Evolutionary conservation across 1,140 invertebrate species (phyloP).

Genomic region (Drosophila busckii): DNA sequence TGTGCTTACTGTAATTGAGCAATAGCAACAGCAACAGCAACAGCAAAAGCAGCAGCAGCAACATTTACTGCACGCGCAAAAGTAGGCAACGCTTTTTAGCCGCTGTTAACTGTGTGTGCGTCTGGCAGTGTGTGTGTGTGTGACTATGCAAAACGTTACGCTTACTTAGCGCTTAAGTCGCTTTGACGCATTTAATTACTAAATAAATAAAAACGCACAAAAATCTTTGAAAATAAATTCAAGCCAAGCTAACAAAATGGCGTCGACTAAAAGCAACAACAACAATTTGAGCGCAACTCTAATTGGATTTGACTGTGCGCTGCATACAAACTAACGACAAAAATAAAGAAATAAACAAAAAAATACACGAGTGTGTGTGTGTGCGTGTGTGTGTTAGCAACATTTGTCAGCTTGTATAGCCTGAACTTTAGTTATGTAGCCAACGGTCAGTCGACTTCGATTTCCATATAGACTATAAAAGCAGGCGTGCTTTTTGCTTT

Average conservation of each 20-base stretch:
- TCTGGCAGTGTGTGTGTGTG: not conserved
- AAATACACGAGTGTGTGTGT: no score
- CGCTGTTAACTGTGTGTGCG: not conserved
- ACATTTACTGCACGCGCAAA: conserved; percentile 54
- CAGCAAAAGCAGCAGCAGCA: conserved; percentile 13
- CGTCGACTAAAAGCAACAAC: no score
- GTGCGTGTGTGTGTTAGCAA: no score
- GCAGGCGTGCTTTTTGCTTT: no score
- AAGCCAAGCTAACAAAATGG: no score
- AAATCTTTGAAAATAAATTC: not conserved
- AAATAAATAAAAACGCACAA: not conserved
- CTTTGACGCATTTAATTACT: no score
- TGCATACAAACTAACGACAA: conserved; percentile 6
- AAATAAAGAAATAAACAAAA: not conserved
- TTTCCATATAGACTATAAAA: not conserved
- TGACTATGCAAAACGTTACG: not conserved
- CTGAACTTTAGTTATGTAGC: conserved; percentile 4
- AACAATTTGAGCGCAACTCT: no score
- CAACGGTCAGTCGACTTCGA: not conserved
- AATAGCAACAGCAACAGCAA: conserved; percentile 57
- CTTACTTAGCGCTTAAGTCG: no score
- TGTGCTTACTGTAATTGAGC: conserved; percentile 68
- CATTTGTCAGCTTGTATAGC: no score
- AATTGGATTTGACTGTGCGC: conserved; percentile 14
- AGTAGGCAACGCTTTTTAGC: conserved; percentile 52